Conservation (phyloP, 2,797 vertebrate species). For the Saguinus oedipus region DNA sequence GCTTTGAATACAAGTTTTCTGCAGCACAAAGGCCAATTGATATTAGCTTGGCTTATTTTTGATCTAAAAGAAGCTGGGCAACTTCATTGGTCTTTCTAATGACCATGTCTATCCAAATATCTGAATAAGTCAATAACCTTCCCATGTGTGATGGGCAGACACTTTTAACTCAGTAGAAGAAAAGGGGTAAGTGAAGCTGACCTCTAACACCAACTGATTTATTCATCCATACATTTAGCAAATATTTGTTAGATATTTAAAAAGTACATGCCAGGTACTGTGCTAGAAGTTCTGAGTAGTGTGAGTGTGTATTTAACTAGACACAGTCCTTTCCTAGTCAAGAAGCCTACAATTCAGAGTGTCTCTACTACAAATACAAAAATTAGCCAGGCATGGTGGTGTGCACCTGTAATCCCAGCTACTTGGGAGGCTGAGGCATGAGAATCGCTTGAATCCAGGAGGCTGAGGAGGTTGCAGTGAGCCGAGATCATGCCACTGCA, state of each 20-base stretch:
- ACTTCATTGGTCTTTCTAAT: background rate
- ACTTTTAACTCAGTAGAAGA: background rate
- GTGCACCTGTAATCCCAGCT: too few relatives aligned
- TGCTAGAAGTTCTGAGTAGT: background rate
- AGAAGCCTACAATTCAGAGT: background rate
- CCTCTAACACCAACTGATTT: background rate
- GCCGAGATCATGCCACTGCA: too few relatives aligned
- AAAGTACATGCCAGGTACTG: background rate
- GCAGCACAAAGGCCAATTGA: background rate
- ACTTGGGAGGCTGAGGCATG: too few relatives aligned
- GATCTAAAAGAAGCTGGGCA: background rate
- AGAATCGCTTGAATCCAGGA: too few relatives aligned
- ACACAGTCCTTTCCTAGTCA: background rate
- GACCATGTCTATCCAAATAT: background rate
- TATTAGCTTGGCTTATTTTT: background rate
- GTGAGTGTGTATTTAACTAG: background rate
- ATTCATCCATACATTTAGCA: background rate
- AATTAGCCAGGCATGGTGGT: too few relatives aligned
- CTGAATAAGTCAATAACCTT: background rate
- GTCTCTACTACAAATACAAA: too few relatives aligned
- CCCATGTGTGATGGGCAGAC: background rate
- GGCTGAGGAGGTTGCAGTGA: too few relatives aligned
- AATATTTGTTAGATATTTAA: background rate
- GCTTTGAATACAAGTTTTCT: conserved; percentile 3
- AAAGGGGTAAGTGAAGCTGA: background rate